Evolutionary conservation across 2,797 vertebrate genomes (phyloP), one percentile per base, ranked within the genome.

Genomic region (Hoplostethus atlanticus): DNA sequence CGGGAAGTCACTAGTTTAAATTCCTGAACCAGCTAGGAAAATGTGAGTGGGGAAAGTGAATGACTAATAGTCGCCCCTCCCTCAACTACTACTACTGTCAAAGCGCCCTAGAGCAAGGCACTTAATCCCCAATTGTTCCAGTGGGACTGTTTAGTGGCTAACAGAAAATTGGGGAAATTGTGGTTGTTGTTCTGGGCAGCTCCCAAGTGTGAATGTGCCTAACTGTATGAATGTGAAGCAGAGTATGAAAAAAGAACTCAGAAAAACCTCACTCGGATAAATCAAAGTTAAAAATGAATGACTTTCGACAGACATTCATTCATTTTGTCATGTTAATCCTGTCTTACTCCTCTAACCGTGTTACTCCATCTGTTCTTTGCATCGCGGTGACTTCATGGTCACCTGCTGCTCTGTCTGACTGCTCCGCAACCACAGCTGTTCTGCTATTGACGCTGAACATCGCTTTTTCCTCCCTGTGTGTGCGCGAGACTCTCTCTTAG

Each of bases 381-480:
- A 7, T 75, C 60, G 54, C 68, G 34, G 38, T 66, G 80, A 86
- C 84, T 77, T 86, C 67, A 83, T 64, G 53, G 36, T 87, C 84
- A 87, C 87, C 87, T 88, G 89, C 86, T 86, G 87, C 75, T 86
- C 71, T 55, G 30, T 21, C 1, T 21, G 21, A 1, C 21, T 21
- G 21, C n/a, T n/a, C n/a, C n/a, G n/a, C 80, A 74, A 77, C 86
- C 66, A 81, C 87, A 89, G 83, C 86, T 90, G 84, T 76, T 89
- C 80, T 59, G 74, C 53, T 67, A 58, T 76, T 79, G 84, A 90
- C 54, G 9, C 68, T 73, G 75, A 79, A 79, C 83, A 86, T 76
- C 78, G 46, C 56, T 65, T 7, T 71, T 42, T 57, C 64, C 57
- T 78, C 34, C 17, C 16, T 31, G 7, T 62, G 34, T n/a, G 57